Conservation (phyloP, 1,140 invertebrate species). For the Orussus abietinus region DNA sequence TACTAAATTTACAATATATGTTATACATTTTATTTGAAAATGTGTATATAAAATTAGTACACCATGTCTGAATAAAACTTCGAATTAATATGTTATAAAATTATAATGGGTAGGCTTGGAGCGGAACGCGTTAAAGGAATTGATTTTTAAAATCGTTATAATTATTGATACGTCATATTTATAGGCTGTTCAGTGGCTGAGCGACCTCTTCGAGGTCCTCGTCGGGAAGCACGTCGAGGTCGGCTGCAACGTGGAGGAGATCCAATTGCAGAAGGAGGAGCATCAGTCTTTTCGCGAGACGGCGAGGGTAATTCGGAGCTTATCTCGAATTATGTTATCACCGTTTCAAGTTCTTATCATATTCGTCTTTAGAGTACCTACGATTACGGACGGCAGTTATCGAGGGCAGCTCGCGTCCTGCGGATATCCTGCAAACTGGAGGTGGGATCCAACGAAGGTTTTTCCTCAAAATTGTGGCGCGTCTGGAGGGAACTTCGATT, state of each 20-base stretch:
- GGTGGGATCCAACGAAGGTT: constrained; percentile 56
- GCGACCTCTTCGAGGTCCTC: constrained; percentile 69
- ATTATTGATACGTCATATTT: constrained; percentile 18
- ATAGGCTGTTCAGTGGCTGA: constrained; percentile 70
- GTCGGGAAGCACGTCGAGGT: constrained; percentile 67
- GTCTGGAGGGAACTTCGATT: constrained; percentile 68
- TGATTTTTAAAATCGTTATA: constrained; percentile 10
- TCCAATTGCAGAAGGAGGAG: constrained; percentile 70
- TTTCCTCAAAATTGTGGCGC: constrained; percentile 58
- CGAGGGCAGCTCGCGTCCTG: constrained; percentile 71
- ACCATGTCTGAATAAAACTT: too few species aligned
- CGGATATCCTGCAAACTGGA: constrained; percentile 67
- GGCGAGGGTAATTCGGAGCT: constrained; percentile 58
- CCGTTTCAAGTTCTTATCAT: neutral
- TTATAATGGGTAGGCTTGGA: too few species aligned
- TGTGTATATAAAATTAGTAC: too few species aligned
- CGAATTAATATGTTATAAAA: too few species aligned
- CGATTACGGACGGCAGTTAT: constrained; percentile 73
- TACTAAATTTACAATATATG: too few species aligned
- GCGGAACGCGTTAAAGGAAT: too few species aligned
- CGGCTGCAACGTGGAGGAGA: constrained; percentile 68
- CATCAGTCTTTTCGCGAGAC: constrained; percentile 75
- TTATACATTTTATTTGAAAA: too few species aligned
- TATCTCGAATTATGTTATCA: neutral
- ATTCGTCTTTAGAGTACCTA: constrained; percentile 66